Evolutionary conservation across 2,888 invertebrate genomes (phyloP), one percentile per base, ranked within the genome.

Genomic region (Oscheius sp.): DNA sequence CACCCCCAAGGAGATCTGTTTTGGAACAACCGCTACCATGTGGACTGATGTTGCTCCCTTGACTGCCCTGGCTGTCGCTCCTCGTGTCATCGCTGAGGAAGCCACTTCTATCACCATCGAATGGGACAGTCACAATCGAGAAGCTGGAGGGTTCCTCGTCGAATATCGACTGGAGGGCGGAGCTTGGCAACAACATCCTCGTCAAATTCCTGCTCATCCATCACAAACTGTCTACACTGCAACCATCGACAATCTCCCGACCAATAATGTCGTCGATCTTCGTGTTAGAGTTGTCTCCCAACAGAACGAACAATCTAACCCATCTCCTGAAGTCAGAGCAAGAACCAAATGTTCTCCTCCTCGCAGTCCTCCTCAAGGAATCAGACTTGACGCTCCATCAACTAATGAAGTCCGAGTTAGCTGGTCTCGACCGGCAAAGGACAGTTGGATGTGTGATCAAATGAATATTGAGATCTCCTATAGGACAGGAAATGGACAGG

Each of bases 391-490:
- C 54, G 78, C 85, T 2, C 85, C 85, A 9, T 77, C 82, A 5
- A 78, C 80, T 57, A 83, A 80, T 51, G 84, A 85, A 64, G 85
- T 82, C n/a, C 74, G 81, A 32, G 80, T 83, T 41, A 74, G 76
- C 38, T 79, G 83, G 85, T 73, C 80, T 63, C 72, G 85, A 57
- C 77, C 85, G 61, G 83, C 77, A 36, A 83, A 74, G 79, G 84
- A 77, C 80, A 84, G 74, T 57, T 87, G 78, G 85, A 81, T 67
- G 77, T 88, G 78, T 61, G 86, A 86, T 59, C 80, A 85, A 24
- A 72, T 86, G 64, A 82, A 73, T 61, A 78, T 84, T 50, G 86
- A 86, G 63, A 82, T 86, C 64, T 82, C 82, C 67, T 85, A 85
- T 67, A 71, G 81, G 24, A 71, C 78, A n/a, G 83, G 82, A 56